These are phyloP conservation scores for Tychaedon coryphoeus DNA, from an alignment of 2,113 vertebrate species.

Conservation along the genomic window DNA sequence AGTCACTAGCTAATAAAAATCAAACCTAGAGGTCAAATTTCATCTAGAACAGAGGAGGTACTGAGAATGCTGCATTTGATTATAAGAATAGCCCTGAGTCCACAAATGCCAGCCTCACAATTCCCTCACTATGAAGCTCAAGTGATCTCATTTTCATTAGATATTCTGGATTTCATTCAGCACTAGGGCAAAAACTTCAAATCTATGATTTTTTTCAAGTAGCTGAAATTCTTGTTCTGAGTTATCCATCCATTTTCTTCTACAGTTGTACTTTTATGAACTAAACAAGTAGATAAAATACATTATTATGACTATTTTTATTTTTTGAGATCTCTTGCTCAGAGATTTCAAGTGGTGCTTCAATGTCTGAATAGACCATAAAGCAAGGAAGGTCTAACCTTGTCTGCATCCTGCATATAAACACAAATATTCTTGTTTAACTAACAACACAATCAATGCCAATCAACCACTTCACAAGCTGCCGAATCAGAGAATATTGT, in stretches of 20 bases:
- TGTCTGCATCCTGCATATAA: neutral
- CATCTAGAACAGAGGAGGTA: neutral
- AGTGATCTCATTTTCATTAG: neutral
- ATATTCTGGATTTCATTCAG: neutral
- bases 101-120: neutral
- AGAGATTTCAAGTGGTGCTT: neutral
- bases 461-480: conserved; percentile 1
- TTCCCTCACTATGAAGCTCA: neutral
- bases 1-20: neutral
- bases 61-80: neutral
- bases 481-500: neutral
- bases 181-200: neutral
- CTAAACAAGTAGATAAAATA: neutral
- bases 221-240: neutral
- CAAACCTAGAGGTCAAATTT: conserved; percentile 5
- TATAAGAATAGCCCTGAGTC: neutral
- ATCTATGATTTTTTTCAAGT: neutral
- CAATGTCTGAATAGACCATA: neutral
- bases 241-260: neutral
- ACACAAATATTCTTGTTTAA: neutral
- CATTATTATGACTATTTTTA: neutral
- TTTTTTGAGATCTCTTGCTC: neutral
- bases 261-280: neutral
- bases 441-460: neutral
- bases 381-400: conserved; percentile 16